These are phyloP conservation scores for Agrotis clavis DNA, from an alignment of 2,888 invertebrate genomes.

Conservation along the genomic window DNA sequence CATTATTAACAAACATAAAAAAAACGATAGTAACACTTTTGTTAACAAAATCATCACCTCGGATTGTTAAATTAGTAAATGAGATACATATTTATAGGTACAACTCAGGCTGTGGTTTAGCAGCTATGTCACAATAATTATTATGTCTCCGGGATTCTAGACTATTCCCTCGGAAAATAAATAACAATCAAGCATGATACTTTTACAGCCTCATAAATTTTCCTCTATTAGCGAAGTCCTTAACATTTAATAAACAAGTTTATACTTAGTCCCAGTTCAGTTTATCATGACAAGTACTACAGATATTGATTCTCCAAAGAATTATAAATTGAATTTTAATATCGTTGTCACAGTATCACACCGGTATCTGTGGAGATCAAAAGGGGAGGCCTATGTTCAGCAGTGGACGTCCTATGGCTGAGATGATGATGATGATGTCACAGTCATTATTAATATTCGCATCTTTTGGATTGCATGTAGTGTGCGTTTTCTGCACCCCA, in stretches of 20 bases:
- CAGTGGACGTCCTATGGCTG: too few species aligned
- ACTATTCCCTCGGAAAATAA: constrained; percentile 34
- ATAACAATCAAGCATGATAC: constrained; percentile 38
- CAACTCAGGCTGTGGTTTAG: too few species aligned
- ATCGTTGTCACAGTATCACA: background rate
- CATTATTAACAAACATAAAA: too few species aligned
- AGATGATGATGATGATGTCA: too few species aligned
- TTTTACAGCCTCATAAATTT: constrained; percentile 39
- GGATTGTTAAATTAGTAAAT: too few species aligned
- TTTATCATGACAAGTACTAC: constrained; percentile 1
- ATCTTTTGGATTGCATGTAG: background rate
- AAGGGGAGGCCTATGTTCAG: too few species aligned
- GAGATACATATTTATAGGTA: too few species aligned
- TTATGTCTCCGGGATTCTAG: background rate
- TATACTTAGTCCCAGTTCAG: constrained; percentile 21
- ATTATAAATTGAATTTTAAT: background rate
- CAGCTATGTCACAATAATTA: too few species aligned
- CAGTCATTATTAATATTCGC: background rate
- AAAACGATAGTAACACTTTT: too few species aligned
- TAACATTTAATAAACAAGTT: constrained; percentile 38
- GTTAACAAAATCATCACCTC: too few species aligned
- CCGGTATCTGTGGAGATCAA: too few species aligned
- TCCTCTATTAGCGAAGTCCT: constrained; percentile 33
- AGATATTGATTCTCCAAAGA: background rate
- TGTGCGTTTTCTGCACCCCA: too few species aligned